phyloP scores from a whole-genome alignment of 2,888 invertebrate genomes.

The Heteropelma amictum region DNA sequence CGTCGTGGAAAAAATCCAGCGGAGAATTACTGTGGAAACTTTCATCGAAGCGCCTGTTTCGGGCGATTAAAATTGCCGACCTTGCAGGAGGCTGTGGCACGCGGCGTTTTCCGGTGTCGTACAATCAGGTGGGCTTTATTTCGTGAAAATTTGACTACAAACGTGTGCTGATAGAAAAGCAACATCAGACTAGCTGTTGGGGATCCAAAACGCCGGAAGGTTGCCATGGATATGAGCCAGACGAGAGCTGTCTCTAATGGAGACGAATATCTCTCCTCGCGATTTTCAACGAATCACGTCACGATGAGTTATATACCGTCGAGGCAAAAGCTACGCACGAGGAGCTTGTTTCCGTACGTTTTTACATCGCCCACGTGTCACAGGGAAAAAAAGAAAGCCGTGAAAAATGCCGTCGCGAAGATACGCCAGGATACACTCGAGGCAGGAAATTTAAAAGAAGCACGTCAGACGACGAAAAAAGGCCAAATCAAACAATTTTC shows the following conservation, averaged over 20 bases:
- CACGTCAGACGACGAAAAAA: not conserved
- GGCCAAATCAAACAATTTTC: too few relatives aligned
- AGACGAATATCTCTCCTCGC: slow-evolving; percentile 66
- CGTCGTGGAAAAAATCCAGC: too few relatives aligned
- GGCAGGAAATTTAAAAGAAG: not conserved
- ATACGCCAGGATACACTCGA: not conserved
- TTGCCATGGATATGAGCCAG: slow-evolving; percentile 70
- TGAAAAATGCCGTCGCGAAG: not conserved
- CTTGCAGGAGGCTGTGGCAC: too few relatives aligned
- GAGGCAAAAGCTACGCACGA: slow-evolving; percentile 17
- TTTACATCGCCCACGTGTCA: slow-evolving; percentile 20
- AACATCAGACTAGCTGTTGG: slow-evolving; percentile 23
- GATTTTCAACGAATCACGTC: too few relatives aligned
- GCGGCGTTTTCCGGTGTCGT: too few relatives aligned
- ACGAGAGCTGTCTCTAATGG: slow-evolving; percentile 66
- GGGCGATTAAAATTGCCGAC: too few relatives aligned
- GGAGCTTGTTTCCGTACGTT: slow-evolving; percentile 28
- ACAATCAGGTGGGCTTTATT: too few relatives aligned
- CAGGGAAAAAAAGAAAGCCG: too few relatives aligned
- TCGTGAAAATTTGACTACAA: too few relatives aligned
- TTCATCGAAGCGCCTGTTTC: too few relatives aligned
- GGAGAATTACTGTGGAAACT: too few relatives aligned
- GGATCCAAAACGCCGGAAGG: slow-evolving; percentile 53
- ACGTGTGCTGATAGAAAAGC: slow-evolving; percentile 34
- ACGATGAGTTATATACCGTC: slow-evolving; percentile 29